Base-by-base conservation (phyloP, 2,888 invertebrate genomes). In the Nemotelus pantherinus region DNA sequence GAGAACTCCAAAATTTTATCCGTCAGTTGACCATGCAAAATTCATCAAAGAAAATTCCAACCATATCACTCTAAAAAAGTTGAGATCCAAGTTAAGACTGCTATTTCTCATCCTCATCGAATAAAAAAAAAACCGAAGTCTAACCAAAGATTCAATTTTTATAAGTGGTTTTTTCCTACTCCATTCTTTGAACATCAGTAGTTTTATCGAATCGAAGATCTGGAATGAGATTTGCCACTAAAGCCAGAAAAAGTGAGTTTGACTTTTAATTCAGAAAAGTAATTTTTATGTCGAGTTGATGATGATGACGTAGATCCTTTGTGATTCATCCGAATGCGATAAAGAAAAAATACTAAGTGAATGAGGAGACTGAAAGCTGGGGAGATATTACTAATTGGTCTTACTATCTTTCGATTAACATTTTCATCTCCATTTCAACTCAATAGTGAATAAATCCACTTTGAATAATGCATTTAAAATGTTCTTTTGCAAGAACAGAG, bases 261-360 rank as follows among this genome's bases (percentile, higher is more conserved):
- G 55, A 53, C 70, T 70, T 70, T 70, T 55, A 70, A 70, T 70
- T 70, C 53, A 5, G 7, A 70, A 53, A 70, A 70, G 70, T 70
- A 53, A 70, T 70, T 70, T 70, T 50, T 70, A 55, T 5, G 9
- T 70, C 41, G 43, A 65, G 47, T 47, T n/a, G 65, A 65, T 3
- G 3, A 2, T 5, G 9, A 25, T 9, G 25, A 2, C 9, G 2
- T 47, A 65, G 1, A 47, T 47, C 6, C 65, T 65, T 65, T 65
- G 3, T 47, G 3, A 48, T n/a, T 65, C 47, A 65, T 0, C 47
- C 65, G n/a, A 65, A 10, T 65, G 65, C 45, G 9, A 4, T 6
- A 25, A 43, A 53, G 9, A 53, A 53, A 70, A 70, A 70, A 9
- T 9, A 53, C 50, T 43, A 70, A 39, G 2, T 58, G 5, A 5